phyloP scores from a whole-genome alignment of 1,140 invertebrate species.

The Radopholus similis region DNA sequence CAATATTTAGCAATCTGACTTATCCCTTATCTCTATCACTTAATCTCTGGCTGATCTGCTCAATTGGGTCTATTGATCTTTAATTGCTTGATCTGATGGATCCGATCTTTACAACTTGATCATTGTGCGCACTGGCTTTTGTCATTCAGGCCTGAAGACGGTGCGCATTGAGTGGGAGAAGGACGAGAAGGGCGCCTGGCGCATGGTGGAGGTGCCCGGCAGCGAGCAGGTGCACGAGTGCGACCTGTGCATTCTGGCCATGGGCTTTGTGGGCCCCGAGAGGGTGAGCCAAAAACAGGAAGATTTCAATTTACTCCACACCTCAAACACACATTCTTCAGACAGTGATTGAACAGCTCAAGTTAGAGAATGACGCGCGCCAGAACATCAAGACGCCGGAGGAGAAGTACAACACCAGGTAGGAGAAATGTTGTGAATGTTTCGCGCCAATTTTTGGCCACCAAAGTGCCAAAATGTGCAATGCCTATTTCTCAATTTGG shows the following conservation, averaged over 20 bases:
- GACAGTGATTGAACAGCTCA: constrained; percentile 76
- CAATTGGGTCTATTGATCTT: no score
- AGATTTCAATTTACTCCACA: no score
- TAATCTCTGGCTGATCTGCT: no score
- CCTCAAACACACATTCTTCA: constrained; percentile 12
- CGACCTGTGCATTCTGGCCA: constrained; percentile 87
- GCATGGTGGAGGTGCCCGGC: constrained; percentile 81
- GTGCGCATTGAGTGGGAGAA: constrained; percentile 87
- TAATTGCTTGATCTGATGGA: no score
- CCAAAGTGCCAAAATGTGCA: no score
- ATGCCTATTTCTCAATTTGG: no score
- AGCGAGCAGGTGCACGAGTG: constrained; percentile 73
- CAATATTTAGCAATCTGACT: no score
- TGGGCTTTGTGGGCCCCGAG: constrained; percentile 97
- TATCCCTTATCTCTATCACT: no score
- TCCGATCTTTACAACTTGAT: no score
- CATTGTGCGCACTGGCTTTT: no score
- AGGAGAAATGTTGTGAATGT: no score
- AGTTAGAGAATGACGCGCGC: constrained; percentile 78
- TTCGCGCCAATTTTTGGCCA: no score
- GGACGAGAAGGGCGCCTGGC: constrained; percentile 85
- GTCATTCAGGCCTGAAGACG: constrained; percentile 83
- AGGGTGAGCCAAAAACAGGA: constrained; percentile 65
- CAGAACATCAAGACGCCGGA: constrained; percentile 82
- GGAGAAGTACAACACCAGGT: constrained; percentile 77